Conservation (phyloP, 2,888 invertebrate genomes). For the Cryptocephalus primarius region DNA sequence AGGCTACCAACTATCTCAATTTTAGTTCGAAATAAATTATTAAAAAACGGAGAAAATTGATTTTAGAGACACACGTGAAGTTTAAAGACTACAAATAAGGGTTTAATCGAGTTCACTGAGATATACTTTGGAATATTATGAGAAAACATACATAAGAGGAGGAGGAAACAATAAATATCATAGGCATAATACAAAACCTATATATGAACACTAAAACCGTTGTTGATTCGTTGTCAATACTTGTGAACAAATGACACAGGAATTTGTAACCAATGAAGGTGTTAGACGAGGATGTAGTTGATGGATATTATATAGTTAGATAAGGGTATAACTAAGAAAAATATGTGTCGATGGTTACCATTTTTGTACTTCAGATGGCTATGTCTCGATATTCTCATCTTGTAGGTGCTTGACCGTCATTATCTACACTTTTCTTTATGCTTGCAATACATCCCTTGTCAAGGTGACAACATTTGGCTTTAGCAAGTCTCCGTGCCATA, state of each 20-base stretch:
- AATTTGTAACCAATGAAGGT: background rate
- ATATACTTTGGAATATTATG: background rate
- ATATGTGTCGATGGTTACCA: too few relatives aligned
- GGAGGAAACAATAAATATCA: too few relatives aligned
- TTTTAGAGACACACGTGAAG: background rate
- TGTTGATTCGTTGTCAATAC: too few relatives aligned
- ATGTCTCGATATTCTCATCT: too few relatives aligned
- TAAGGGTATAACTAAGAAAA: too few relatives aligned
- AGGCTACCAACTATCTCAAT: background rate
- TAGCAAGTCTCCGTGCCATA: too few relatives aligned
- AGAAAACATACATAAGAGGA: background rate
- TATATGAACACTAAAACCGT: background rate
- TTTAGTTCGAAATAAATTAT: background rate
- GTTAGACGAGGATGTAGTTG: background rate
- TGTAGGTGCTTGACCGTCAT: too few relatives aligned
- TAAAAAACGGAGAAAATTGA: background rate
- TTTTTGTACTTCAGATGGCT: too few relatives aligned
- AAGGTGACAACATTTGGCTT: too few relatives aligned
- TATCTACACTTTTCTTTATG: background rate
- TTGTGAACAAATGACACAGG: background rate
- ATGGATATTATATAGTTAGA: too few relatives aligned
- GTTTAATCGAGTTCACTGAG: background rate
- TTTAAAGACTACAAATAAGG: background rate
- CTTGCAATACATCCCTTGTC: background rate
- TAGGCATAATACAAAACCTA: background rate